Evolutionary conservation across 1,140 invertebrate species (phyloP), one percentile per base, ranked within the genome.

Genomic region (Liolophura sinensis): DNA sequence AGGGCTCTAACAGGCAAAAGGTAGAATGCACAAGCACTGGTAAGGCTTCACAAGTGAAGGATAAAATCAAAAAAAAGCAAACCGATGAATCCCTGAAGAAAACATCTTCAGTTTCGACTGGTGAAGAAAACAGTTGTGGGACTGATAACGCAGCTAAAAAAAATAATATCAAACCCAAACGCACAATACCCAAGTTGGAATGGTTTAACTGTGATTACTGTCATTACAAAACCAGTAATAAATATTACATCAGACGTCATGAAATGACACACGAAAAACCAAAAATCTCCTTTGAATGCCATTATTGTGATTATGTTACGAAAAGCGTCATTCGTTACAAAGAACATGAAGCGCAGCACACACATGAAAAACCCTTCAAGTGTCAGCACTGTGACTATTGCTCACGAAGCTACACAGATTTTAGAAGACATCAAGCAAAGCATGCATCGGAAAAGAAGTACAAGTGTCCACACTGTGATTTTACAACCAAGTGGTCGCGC

Each of bases 391-490:
- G 75, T 70, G 48, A 61, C 0, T 77, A 71, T 66, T 54, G 67
- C 14, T 69, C 60, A 1, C 61, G 60, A 15, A 73, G 60, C 20
- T 59, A 64, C 57, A 48, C 47, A 14, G 73, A 77, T 63, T 46
- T 75, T 15, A 22, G 62, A 22, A 57, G 65, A 40, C 75, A 75
- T 54, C 57, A 68, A 54, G 60, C 68, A 14, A 76, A 74, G 61
- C 75, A 77, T 67, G 62, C 62, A 25, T 59, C 57, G 52, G 73
- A 72, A 24, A 70, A 72, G 49, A 73, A 67, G 50, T 69, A 64
- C 63, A 68, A 70, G 54, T 77, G 75, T 62, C 69, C 72, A 25
- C 62, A 73, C 24, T 77, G 75, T 65, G 69, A 70, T 48, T 75
- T 73, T 67, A 25, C 47, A 5, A 75, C 73, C 61, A 75, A 73